A percentile compares a stretch with the other conserved stretches of the same genome.
These are phyloP conservation scores for Actinopyga echinites DNA, from an alignment of 53 echinoderm and acorn worm species.

Conservation along the genomic window DNA sequence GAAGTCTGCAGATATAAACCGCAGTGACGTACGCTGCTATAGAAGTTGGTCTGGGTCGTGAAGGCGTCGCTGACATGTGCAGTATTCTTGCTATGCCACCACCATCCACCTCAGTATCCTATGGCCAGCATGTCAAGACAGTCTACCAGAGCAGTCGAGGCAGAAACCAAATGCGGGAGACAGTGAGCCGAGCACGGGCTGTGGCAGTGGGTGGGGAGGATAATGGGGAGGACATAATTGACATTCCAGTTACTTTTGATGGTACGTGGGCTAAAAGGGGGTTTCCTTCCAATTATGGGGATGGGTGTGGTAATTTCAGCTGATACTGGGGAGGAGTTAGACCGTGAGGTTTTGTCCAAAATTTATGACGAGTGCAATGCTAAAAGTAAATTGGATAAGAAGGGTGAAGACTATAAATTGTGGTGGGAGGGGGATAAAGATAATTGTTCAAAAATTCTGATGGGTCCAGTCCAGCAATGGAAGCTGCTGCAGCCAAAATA, in stretches of 20 bases:
- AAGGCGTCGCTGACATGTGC: too few relatives aligned
- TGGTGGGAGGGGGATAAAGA: constrained; percentile 11
- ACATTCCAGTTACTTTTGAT: background rate
- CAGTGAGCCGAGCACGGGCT: too few relatives aligned
- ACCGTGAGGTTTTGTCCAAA: constrained; percentile 5
- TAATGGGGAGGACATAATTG: background rate
- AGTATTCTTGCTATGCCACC: too few relatives aligned
- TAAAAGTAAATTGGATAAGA: background rate
- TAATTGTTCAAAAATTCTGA: background rate
- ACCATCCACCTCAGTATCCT: too few relatives aligned
- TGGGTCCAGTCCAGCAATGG: background rate
- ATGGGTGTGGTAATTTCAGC: background rate
- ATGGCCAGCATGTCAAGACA: too few relatives aligned
- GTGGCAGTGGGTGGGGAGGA: too few relatives aligned
- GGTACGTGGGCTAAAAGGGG: constrained; percentile 6
- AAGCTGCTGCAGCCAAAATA: background rate
- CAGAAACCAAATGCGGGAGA: too few relatives aligned
- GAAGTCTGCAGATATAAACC: constrained; percentile 24
- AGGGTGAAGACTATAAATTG: background rate
- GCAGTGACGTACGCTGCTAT: background rate
- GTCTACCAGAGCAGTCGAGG: too few relatives aligned
- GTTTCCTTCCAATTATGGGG: background rate
- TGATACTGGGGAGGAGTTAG: constrained; percentile 33
- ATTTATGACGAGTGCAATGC: constrained; percentile 32
- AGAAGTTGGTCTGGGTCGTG: background rate